Base-by-base conservation (phyloP, 2,797 vertebrate species). In the Halcyon smyrnensis region DNA sequence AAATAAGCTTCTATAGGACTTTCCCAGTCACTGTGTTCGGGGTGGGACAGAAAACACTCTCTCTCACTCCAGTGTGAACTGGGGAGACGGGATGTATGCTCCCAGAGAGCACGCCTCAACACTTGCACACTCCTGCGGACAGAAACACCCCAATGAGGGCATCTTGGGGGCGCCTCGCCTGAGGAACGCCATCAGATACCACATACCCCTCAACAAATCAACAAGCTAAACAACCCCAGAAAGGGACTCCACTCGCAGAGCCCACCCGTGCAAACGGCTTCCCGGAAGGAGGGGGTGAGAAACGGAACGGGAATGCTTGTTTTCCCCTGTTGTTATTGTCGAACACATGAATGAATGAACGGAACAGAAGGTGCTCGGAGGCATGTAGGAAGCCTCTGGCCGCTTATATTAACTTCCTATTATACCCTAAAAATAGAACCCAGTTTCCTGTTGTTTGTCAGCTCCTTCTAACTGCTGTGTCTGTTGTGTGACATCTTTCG, bases 381-480 rank as follows among this genome's bases (percentile, higher is more conserved):
- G 97, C 97, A 97, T 94, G 96, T 97, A 91, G 95, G 94, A 96
- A 97, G 91, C 90, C 48, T 80, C 93, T 93, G 96, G 89, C 89
- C 87, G 67, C 87, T 96, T 93, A 68, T 96, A 96, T 97, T 97
- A 96, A 91, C 96, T 97, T 97, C 90, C 90, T 94, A 97, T 97
- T 97, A 95, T 94, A 73, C 64, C 95, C 98, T 98, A 98, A 98
- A 98, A 98, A 98, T 97, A 98, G 97, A 91, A 70, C 34, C 67
- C 87, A 28, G 45, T 94, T 98, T 98, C 98, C 98, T 98, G 97
- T 96, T 96, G 92, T 89, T 97, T 83, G 79, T 94, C 91, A 95
- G 80, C 84, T 95, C 94, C 63, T 94, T 96, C 84, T 60, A 54
- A 88, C 78, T 95, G 89, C 60, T 67, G 75, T 96, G 89, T 94